Evolutionary conservation across 2,113 vertebrate genomes (phyloP), one percentile per base, ranked within the genome.

Genomic region (Cephalopterus ornatus): DNA sequence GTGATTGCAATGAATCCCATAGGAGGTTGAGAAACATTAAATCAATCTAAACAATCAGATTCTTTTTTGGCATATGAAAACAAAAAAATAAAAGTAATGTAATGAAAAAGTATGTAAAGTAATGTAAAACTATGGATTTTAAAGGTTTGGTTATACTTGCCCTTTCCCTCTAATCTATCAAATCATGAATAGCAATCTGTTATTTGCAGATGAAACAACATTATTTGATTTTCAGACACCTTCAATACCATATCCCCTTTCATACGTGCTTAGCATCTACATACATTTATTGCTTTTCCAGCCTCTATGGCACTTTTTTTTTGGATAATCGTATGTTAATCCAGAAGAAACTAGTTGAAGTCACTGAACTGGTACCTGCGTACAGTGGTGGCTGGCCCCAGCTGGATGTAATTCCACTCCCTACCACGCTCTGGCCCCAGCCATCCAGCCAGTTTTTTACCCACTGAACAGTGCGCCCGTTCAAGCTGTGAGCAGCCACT

Each of bases 391-490:
- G 27, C 26, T 50, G 49, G 49, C 7, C 26, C n/a, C 63, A 66
- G 9, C 44, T n/a, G 46, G 5, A 32, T 13, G 27, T 37, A 7
- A n/a, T 12, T 49, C 39, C 44, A 14, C 27, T 76, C 20, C 19
- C 21, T 24, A 39, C 18, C 4, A 26, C 6, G 6, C 9, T 16
- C 7, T 3, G n/a, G 18, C 12, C 55, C 15, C 0, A 3, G 44
- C 26, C 62, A 11, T 9, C 2, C 59, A 47, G 19, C 1, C 14
- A 37, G 21, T 26, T 59, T 46, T 42, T 53, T 27, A 59, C 5
- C 4, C 46, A n/a, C 24, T 1, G 2, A 52, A 58, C 6, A 9
- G 11, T 41, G 19, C 3, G 5, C 10, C 15, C 2, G 0, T 53
- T 23, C 27, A 39, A 66, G 32, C 18, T 50, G n/a, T 0, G 2